Conservation (phyloP, 2,113 vertebrate genomes). For the Benitochromis conjunctus region DNA sequence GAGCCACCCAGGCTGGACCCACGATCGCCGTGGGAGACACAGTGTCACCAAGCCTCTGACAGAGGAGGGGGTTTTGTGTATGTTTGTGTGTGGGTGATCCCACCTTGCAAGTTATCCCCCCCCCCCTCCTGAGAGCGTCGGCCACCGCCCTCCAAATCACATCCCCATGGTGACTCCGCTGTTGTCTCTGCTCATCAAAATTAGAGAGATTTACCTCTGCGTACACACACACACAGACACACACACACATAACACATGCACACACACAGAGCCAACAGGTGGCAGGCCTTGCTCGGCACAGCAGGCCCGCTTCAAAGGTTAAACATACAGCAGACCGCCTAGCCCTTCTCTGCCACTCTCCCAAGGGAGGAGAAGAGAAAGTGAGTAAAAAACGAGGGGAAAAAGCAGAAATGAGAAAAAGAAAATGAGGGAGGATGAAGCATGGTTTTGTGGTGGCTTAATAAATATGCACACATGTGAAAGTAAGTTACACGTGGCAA, state of each 20-base stretch:
- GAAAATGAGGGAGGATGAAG: neutral
- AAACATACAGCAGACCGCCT: slow-evolving; percentile 59
- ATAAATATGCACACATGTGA: neutral
- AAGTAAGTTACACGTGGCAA: neutral
- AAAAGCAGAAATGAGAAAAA: slow-evolving; percentile 37
- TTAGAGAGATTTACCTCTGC: slow-evolving; percentile 73
- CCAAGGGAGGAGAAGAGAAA: slow-evolving; percentile 35
- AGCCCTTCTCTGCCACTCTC: slow-evolving; percentile 48
- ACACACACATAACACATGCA: slow-evolving; percentile 45
- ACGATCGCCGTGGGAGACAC: slow-evolving; percentile 68
- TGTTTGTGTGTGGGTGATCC: slow-evolving; percentile 54
- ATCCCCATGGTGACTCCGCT: slow-evolving; percentile 66
- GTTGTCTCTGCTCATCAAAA: slow-evolving; percentile 73
- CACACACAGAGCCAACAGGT: slow-evolving; percentile 68
- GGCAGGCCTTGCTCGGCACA: slow-evolving; percentile 72
- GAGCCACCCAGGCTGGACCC: slow-evolving; percentile 75
- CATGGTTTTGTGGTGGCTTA: neutral
- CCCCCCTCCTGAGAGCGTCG: slow-evolving; percentile 53
- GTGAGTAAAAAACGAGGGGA: slow-evolving; percentile 20
- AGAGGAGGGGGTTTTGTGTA: slow-evolving; percentile 58
- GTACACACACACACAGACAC: slow-evolving; percentile 37
- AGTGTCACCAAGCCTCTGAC: slow-evolving; percentile 68
- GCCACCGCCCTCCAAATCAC: slow-evolving; percentile 38
- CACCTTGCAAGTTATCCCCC: slow-evolving; percentile 40
- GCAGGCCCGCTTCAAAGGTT: slow-evolving; percentile 71